Evolutionary conservation across 2,797 vertebrate species (phyloP).

Genomic region (Pteronotus mesoamericanus): DNA sequence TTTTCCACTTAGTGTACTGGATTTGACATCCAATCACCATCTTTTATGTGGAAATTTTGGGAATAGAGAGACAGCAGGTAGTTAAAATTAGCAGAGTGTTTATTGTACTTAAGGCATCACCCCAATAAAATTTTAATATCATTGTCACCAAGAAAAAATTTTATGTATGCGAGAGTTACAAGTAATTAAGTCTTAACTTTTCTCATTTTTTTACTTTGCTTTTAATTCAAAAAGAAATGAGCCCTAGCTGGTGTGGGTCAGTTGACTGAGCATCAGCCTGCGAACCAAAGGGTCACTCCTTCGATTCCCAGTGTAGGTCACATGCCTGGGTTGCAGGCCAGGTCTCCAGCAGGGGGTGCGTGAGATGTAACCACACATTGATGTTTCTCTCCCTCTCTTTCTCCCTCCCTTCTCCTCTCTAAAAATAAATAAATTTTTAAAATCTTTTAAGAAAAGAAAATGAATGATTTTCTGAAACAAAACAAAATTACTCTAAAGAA

Average conservation of each 20-base stretch:
- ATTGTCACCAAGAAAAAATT: conserved; percentile 12
- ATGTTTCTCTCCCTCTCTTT: too few relatives aligned
- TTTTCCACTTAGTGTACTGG: neutral
- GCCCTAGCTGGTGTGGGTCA: too few relatives aligned
- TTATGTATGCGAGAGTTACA: neutral
- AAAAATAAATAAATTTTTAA: too few relatives aligned
- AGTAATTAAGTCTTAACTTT: conserved; percentile 22
- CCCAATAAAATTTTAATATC: neutral
- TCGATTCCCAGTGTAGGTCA: too few relatives aligned
- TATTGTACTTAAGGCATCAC: neutral
- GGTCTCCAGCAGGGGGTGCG: too few relatives aligned
- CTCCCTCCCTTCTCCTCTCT: too few relatives aligned
- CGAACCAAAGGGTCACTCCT: too few relatives aligned
- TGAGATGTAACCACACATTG: too few relatives aligned
- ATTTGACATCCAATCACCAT: neutral
- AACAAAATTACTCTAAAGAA: conserved; percentile 26
- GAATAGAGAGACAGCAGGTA: neutral
- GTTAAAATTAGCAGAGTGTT: conserved; percentile 1
- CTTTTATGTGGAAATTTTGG: neutral
- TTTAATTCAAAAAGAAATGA: conserved; percentile 31
- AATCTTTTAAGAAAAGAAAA: too few relatives aligned
- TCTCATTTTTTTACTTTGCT: neutral
- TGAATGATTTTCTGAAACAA: neutral
- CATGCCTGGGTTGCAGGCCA: too few relatives aligned
- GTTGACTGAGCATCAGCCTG: too few relatives aligned